phyloP scores from a whole-genome alignment of 1,140 invertebrate genomes.

The Drosophila paulistorum region DNA sequence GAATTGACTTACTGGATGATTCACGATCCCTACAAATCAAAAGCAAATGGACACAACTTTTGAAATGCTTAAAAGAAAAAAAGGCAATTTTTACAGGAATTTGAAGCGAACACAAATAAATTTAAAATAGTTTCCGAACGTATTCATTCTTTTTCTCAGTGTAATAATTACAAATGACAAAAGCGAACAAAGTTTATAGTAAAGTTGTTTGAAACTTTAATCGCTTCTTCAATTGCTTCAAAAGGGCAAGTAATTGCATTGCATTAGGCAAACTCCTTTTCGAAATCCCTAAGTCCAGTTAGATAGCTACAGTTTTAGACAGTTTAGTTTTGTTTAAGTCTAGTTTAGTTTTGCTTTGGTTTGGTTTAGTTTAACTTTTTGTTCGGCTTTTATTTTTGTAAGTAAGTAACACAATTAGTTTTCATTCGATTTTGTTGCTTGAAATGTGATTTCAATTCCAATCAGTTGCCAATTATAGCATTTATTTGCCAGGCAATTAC shows the following conservation, averaged over 20 bases:
- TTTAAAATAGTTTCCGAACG: no score
- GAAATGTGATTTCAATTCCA: constrained; percentile 9
- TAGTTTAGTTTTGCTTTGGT: background rate
- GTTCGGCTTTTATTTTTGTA: background rate
- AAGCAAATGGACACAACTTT: no score
- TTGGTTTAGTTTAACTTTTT: background rate
- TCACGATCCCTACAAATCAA: no score
- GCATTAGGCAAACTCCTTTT: no score
- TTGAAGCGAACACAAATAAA: no score
- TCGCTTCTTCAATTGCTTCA: background rate
- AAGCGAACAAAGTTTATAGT: background rate
- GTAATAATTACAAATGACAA: constrained; percentile 8
- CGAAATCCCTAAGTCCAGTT: background rate
- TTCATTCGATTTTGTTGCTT: constrained; percentile 1
- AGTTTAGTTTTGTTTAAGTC: background rate
- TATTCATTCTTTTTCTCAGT: background rate
- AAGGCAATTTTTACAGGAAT: no score
- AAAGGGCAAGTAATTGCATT: background rate
- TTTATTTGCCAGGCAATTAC: constrained; percentile 1
- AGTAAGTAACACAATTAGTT: background rate
- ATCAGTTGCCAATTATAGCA: constrained; percentile 11
- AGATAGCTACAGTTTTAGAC: background rate
- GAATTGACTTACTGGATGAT: no score
- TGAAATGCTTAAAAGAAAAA: no score
- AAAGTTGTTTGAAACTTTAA: constrained; percentile 7